These are phyloP conservation scores for Aethes cnicana DNA, from an alignment of 2,888 invertebrate genomes.

Conservation along the genomic window DNA sequence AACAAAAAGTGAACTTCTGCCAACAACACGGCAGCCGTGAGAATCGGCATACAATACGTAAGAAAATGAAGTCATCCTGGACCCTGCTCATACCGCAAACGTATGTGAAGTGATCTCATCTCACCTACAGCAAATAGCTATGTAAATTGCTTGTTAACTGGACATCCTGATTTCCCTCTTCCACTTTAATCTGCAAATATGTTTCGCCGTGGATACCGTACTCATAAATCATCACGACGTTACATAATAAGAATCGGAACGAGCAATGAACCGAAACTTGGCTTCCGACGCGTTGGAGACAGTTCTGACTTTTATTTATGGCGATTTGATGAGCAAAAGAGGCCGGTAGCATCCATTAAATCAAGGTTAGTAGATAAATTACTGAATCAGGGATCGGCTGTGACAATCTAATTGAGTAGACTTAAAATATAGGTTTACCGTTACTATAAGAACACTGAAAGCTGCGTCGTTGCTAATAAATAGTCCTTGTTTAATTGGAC, in stretches of 20 bases:
- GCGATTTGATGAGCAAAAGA: too few relatives aligned
- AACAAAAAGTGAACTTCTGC: background rate
- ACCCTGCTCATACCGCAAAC: constrained; percentile 45
- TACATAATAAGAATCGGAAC: too few relatives aligned
- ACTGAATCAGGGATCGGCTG: background rate
- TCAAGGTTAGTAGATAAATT: too few relatives aligned
- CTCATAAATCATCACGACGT: too few relatives aligned
- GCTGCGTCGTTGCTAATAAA: too few relatives aligned
- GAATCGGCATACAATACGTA: constrained; percentile 19
- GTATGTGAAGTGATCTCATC: constrained; percentile 55
- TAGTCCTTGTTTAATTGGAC: too few relatives aligned
- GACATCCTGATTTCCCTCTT: constrained; percentile 47
- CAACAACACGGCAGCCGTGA: background rate
- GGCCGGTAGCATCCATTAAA: too few relatives aligned
- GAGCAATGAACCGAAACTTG: too few relatives aligned
- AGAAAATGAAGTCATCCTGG: constrained; percentile 26
- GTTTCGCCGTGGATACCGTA: background rate
- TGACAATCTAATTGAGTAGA: background rate
- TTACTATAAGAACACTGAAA: too few relatives aligned
- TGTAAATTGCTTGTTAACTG: constrained; percentile 62
- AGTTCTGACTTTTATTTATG: too few relatives aligned
- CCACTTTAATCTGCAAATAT: constrained; percentile 9
- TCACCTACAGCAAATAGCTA: constrained; percentile 45
- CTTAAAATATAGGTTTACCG: too few relatives aligned
- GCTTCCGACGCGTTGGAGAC: too few relatives aligned